phyloP scores from a whole-genome alignment of 2,797 vertebrate species.

The Characodon lateralis region DNA sequence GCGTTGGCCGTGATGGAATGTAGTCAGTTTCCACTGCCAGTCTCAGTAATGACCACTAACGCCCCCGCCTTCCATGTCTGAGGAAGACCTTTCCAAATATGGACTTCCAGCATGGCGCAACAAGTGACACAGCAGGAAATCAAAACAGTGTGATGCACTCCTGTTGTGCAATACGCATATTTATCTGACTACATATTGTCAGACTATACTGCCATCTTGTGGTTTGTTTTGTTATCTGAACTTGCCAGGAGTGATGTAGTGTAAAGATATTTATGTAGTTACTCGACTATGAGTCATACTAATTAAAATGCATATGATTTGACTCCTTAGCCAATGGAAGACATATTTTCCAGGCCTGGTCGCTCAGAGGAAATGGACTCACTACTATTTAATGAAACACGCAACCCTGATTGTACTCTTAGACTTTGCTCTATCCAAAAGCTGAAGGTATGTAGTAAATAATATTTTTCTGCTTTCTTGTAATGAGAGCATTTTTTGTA shows the following conservation, averaged over 20 bases:
- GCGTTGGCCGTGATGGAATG: slow-evolving; percentile 1
- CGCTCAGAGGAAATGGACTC: slow-evolving; percentile 78
- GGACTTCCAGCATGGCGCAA: slow-evolving; percentile 48
- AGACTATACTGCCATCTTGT: slow-evolving; percentile 59
- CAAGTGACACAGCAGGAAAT: slow-evolving; percentile 48
- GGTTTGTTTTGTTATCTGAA: slow-evolving; percentile 25
- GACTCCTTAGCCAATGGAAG: slow-evolving; percentile 68
- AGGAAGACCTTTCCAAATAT: slow-evolving; percentile 70
- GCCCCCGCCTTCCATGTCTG: slow-evolving; percentile 35
- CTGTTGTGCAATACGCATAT: neutral
- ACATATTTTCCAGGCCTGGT: slow-evolving; percentile 68
- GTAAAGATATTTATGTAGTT: neutral
- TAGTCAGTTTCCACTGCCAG: slow-evolving; percentile 52
- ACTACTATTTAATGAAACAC: slow-evolving; percentile 68
- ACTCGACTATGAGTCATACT: slow-evolving; percentile 4
- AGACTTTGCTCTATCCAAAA: slow-evolving; percentile 86
- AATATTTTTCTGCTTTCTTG: neutral
- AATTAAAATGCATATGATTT: slow-evolving; percentile 27
- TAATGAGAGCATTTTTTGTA: neutral
- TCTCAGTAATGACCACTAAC: slow-evolving; percentile 45
- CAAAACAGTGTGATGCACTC: neutral
- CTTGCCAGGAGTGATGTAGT: neutral
- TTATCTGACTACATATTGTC: neutral
- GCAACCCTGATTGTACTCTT: slow-evolving; percentile 77
- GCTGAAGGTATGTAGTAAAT: slow-evolving; percentile 77